Percentiles rank a stretch among this genome's conserved stretches.
phyloP scores from a whole-genome alignment of 2,888 invertebrate species.

The Philaethria dido region DNA sequence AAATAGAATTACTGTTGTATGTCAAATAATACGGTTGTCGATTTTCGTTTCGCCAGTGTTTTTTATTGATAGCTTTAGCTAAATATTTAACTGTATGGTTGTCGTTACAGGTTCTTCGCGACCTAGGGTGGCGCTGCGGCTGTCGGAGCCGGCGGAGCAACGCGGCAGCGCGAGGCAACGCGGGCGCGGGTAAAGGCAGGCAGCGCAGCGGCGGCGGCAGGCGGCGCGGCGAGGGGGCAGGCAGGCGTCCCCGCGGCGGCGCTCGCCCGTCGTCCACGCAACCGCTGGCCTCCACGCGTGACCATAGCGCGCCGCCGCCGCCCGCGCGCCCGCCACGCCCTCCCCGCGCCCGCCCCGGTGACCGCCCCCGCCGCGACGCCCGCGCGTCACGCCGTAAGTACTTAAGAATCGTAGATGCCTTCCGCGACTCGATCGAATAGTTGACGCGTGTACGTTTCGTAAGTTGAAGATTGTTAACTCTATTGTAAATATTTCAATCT shows the following conservation, averaged over 20 bases:
- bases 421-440: slow-evolving; percentile 47
- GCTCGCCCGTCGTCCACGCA: slow-evolving; percentile 82
- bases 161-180: slow-evolving; percentile 52
- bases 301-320: slow-evolving; percentile 39
- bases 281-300: slow-evolving; percentile 73
- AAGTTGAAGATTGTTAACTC: slow-evolving; percentile 74
- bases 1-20: no score
- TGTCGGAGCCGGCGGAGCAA: slow-evolving; percentile 74
- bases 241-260: slow-evolving; percentile 72
- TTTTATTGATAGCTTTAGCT: neutral
- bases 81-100: neutral
- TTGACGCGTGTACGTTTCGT: slow-evolving; percentile 53
- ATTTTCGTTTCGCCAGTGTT: neutral
- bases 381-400: slow-evolving; percentile 35
- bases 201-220: slow-evolving; percentile 53
- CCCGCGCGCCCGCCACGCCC: slow-evolving; percentile 73
- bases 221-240: slow-evolving; percentile 72
- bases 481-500: slow-evolving; percentile 82
- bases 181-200: no score
- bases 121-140: slow-evolving; percentile 92
- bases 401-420: slow-evolving; percentile 47
- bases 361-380: neutral
- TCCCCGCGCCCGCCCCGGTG: slow-evolving; percentile 56
- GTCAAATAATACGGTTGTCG: no score
- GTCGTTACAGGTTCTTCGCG: slow-evolving; percentile 86